Evolutionary conservation across 2,113 vertebrate species (phyloP).

Genomic region (Cygnus buccinator): DNA sequence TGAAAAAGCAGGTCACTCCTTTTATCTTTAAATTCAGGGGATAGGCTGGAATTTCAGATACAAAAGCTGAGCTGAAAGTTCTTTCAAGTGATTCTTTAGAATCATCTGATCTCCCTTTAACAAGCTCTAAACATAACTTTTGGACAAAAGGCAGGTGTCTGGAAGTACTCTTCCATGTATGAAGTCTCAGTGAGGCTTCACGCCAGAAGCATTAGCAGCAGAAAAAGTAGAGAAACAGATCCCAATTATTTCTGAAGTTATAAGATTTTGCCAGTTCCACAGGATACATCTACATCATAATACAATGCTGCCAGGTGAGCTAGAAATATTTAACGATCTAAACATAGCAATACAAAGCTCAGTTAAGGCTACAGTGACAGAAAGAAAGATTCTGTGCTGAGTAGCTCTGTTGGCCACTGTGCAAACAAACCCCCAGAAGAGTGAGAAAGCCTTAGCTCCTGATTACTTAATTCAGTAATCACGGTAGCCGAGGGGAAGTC

Average conservation of each 20-base stretch:
- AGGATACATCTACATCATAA: not conserved
- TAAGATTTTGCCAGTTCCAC: not conserved
- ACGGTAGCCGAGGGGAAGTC: not conserved
- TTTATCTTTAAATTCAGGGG: not conserved
- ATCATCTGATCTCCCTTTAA: not conserved
- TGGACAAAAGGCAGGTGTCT: not conserved
- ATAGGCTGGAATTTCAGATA: not conserved
- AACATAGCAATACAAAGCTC: not conserved
- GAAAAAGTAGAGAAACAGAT: not conserved
- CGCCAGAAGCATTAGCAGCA: not conserved
- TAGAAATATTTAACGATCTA: not conserved
- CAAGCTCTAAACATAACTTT: not conserved
- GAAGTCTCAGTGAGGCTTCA: not conserved
- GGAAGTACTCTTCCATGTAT: not conserved
- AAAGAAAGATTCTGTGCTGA: not conserved
- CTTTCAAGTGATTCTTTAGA: not conserved
- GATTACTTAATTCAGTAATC: not conserved
- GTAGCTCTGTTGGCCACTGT: not conserved
- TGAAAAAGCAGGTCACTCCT: not conserved
- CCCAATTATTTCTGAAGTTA: no score
- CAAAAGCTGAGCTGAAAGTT: not conserved
- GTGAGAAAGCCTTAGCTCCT: not conserved
- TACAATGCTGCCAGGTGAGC: not conserved
- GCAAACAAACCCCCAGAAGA: not conserved
- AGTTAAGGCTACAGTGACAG: not conserved